phyloP scores from a whole-genome alignment of 2,797 vertebrate species.

The Serranus cabrilla region DNA sequence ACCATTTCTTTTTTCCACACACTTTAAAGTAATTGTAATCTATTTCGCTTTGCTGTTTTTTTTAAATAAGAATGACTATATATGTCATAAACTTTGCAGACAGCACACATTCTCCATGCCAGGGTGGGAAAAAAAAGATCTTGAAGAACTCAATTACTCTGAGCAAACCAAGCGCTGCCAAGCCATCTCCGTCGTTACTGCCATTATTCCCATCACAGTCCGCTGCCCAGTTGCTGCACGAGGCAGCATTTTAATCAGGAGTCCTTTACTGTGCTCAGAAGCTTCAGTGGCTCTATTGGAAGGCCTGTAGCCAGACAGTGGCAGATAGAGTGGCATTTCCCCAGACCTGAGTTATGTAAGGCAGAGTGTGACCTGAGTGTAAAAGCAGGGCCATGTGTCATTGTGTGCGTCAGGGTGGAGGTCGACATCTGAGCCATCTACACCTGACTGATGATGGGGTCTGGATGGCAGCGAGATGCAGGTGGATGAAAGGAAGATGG shows the following conservation, averaged over 20 bases:
- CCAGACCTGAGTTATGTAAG: conserved; percentile 54
- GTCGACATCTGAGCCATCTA: conserved; percentile 43
- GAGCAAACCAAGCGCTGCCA: not conserved
- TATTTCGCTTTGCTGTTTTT: not conserved
- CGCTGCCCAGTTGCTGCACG: conserved; percentile 22
- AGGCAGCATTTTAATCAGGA: conserved; percentile 49
- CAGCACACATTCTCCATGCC: not conserved
- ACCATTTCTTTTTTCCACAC: not conserved
- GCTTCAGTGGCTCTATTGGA: conserved; percentile 7
- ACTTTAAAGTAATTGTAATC: not conserved
- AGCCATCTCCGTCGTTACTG: conserved; percentile 33
- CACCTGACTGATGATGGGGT: conserved; percentile 50
- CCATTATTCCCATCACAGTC: conserved; percentile 48
- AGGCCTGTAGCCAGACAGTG: conserved; percentile 26
- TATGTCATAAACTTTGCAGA: not conserved
- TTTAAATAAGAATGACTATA: not conserved
- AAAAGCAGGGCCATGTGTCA: conserved; percentile 59
- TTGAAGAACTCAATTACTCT: not conserved
- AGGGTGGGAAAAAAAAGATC: not conserved
- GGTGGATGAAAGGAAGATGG: conserved; percentile 62
- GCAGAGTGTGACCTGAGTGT: conserved; percentile 45
- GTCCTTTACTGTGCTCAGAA: conserved; percentile 19
- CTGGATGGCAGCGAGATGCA: conserved; percentile 45
- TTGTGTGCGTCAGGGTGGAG: conserved; percentile 49
- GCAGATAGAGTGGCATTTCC: conserved; percentile 47